Evolutionary conservation across 2,113 vertebrate species (phyloP).

Genomic region (Isurus oxyrinchus): DNA sequence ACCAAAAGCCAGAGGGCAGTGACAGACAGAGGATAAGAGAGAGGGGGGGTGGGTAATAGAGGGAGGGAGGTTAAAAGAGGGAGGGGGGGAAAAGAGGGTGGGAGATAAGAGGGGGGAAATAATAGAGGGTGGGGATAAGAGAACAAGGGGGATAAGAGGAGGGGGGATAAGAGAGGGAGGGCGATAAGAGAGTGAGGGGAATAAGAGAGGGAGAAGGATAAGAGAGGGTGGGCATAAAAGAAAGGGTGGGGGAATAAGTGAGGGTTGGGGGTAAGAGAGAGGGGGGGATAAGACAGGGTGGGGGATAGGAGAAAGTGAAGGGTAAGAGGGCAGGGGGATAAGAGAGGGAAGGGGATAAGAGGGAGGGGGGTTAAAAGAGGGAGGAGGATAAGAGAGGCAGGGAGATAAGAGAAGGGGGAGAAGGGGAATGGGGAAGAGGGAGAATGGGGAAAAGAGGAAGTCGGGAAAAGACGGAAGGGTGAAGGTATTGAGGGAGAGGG

Average conservation of each 20-base stretch:
- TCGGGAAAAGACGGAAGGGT: not conserved
- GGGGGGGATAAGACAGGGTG: not conserved
- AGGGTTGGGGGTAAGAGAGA: not conserved
- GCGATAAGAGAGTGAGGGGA: not conserved
- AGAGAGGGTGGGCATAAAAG: too few relatives aligned
- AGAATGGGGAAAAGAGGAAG: not conserved
- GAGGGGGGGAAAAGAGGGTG: too few relatives aligned
- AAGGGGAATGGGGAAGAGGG: not conserved
- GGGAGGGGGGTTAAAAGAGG: not conserved
- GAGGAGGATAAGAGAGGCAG: not conserved
- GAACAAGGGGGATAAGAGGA: not conserved
- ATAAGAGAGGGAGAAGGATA: not conserved
- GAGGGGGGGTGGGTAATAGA: too few relatives aligned
- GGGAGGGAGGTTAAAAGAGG: too few relatives aligned
- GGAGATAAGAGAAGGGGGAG: not conserved
- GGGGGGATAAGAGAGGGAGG: not conserved
- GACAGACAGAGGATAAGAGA: not conserved
- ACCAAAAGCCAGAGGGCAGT: not conserved
- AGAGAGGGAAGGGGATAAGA: not conserved
- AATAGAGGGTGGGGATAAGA: not conserved
- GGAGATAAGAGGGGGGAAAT: too few relatives aligned
- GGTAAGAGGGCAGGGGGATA: not conserved
- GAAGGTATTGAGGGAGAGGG: not conserved
- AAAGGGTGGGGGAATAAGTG: too few relatives aligned
- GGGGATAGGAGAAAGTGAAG: not conserved